Base-by-base conservation (phyloP, 1,140 invertebrate species). In the Musca domestica region DNA sequence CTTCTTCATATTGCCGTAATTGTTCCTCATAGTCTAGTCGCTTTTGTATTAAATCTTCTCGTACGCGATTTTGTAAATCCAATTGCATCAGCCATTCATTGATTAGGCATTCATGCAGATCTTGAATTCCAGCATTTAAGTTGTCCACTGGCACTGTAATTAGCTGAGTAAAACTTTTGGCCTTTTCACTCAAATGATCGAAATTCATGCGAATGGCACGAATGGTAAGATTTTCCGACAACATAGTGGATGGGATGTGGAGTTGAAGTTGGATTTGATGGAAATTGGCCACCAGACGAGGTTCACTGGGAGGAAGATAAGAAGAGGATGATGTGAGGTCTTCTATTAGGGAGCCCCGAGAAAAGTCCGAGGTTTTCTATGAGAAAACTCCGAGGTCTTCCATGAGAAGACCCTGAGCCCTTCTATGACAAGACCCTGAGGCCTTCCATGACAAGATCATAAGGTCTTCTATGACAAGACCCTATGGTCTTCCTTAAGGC, bases 141-240 rank as follows among this genome's bases (percentile, higher is more conserved):
- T 71, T 70, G 19, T 64, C 71, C 0, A 23, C 15, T 4, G 48
- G 10, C 0, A 70, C 20, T 0, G 20, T 25, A 3, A 73, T 25
- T 0, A 67, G 2, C 7, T 69, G 49, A n/a, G 72, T 71, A 19
- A 20, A 77, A 30, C 74, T 75, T 17, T 80, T 80, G 0, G 77
- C 77, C 10, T 74, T 70, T 19, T 75, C 71, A 22, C 76, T 73
- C 2, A 73, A 54, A 10, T 58, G 69, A 23, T 80, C 77, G 9
- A 77, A 80, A 0, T 64, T 66, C 0, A 69, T 71, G 65, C 76
- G 74, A 2, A 80, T 47, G n/a, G 72, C 74, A 3, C 77, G 76
- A 58, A 80, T 14, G 2, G 76, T 77, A 4, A 80, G 48, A 19
- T 76, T 72, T 51, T 77, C 73, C 9, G 61, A 15, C 1, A 80